phyloP scores from a whole-genome alignment of 2,113 vertebrate species.

The Amazona vittata region DNA sequence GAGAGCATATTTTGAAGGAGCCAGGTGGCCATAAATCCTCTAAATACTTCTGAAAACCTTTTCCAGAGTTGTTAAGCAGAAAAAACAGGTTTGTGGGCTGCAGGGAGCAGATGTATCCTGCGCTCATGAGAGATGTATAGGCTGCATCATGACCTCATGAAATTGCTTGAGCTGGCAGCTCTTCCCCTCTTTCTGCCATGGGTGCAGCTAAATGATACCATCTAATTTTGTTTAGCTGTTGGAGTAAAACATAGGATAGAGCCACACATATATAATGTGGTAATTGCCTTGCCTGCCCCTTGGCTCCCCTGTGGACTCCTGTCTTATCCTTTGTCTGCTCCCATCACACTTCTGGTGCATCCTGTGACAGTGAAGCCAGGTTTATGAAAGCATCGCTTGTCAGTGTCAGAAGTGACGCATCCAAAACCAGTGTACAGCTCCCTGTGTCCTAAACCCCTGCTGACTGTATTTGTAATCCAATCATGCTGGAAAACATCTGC shows the following conservation, averaged over 20 bases:
- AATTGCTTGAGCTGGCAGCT: slow-evolving; percentile 16
- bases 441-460: neutral
- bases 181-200: neutral
- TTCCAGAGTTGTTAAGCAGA: neutral
- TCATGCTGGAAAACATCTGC: slow-evolving; percentile 13
- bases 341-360: neutral
- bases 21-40: neutral
- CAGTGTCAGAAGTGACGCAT: neutral
- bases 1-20: neutral
- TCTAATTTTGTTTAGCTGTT: neutral
- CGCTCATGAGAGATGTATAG: neutral
- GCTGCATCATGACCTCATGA: neutral
- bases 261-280: neutral
- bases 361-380: neutral
- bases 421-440: neutral
- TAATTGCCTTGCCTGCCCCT: slow-evolving; percentile 1
- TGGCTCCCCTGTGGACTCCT: neutral
- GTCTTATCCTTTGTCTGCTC: neutral
- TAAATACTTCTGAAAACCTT: neutral
- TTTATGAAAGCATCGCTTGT: neutral
- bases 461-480: slow-evolving; percentile 42
- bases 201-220: neutral
- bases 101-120: neutral
- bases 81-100: neutral
- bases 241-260: neutral